Evolutionary conservation across 2,888 invertebrate species (phyloP), one percentile per base, ranked within the genome.

Genomic region (Agrochola litura): DNA sequence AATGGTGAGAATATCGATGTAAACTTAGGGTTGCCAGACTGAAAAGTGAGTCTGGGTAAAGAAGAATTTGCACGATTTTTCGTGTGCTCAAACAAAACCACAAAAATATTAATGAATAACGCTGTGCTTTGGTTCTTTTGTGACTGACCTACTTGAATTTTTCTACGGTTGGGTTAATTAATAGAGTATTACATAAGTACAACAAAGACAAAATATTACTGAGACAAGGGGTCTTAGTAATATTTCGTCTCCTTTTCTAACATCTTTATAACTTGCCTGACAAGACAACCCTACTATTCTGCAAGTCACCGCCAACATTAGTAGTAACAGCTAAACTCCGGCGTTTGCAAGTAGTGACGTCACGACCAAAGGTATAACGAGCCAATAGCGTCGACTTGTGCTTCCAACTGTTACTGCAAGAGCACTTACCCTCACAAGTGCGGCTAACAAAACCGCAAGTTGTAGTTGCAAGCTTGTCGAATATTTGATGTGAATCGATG

Each of bases 391-490:
- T 22, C 49, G 41, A 22, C 63, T 60, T 22, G 46, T 12, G 37
- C 70, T 41, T 30, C 30, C 41, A 63, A 60, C 73, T 52, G 52
- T 52, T 52, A 52, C 52, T 60, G 76, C 66, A 16, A 75, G 37
- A 25, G 52, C 61, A 66, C 41, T 58, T 58, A 56, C 19, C 46
- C 43, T 52, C 56, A 30, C 61, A 60, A 73, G 72, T 58, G 19
- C 61, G n/a, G 54, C 69, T 73, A 70, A 85, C 85, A 70, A 71
- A 37, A 73, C 77, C 67, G 25, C 68, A 63, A 81, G 65, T 58
- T 69, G 49, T 65, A 65, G 10, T 63, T 46, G 49, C 56, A 25
- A 71, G 75, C 67, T 74, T 61, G 64, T 69, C n/a, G 72, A 83
- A 83, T 73, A 85, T 76, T 69, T 30, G 41, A 73, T 66, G 41